Evolutionary conservation across 2,113 vertebrate genomes (phyloP).

Genomic region (Rhinolophus ferrumequinum): DNA sequence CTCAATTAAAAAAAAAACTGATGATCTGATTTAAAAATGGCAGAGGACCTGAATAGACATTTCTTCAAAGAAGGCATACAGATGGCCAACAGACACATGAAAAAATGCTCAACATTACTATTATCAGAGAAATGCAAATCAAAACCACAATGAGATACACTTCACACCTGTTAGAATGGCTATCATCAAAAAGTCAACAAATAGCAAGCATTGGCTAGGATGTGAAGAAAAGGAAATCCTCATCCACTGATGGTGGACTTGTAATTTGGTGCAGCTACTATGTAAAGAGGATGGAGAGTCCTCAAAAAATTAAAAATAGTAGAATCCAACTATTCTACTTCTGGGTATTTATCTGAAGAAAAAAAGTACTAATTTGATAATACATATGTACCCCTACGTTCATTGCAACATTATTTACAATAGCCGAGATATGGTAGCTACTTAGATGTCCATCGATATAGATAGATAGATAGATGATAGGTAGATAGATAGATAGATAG

Average conservation of each 20-base stretch:
- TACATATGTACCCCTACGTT: neutral
- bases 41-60: neutral
- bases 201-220: neutral
- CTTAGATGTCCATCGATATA: neutral
- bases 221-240: neutral
- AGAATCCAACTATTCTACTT: neutral
- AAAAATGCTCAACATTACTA: neutral
- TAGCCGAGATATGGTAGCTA: neutral
- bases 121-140: neutral
- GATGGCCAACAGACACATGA: neutral
- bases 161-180: neutral
- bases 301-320: neutral
- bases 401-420: neutral
- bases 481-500: too few relatives aligned
- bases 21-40: neutral
- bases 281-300: neutral
- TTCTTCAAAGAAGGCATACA: neutral
- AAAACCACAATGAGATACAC: neutral
- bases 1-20: neutral
- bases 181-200: neutral
- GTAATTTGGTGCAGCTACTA: neutral
- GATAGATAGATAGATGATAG: too few relatives aligned
- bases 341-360: neutral
- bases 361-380: neutral
- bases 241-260: neutral